Evolutionary conservation across 2,797 vertebrate species (phyloP).

Genomic region (Enteromius mattozi): DNA sequence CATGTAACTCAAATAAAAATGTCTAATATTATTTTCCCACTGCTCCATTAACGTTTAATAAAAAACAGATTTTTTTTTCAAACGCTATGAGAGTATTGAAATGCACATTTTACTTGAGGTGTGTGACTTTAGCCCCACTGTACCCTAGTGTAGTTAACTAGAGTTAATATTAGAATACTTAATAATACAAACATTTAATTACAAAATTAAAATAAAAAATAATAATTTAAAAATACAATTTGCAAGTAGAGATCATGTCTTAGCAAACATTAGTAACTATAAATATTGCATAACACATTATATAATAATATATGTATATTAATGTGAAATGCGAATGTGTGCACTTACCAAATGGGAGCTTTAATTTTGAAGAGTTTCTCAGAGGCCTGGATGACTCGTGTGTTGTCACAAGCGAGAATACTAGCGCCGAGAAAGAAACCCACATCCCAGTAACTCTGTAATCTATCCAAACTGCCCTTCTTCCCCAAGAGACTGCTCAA

Average conservation of each 20-base stretch:
- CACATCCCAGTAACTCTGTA: slow-evolving; percentile 99
- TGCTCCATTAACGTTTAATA: background rate
- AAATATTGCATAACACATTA: background rate
- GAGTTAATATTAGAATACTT: background rate
- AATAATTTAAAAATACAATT: too few relatives aligned
- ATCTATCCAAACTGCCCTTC: slow-evolving; percentile 95
- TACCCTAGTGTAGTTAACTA: background rate
- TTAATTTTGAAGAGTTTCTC: slow-evolving; percentile 98
- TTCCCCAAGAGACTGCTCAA: slow-evolving; percentile 96
- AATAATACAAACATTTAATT: background rate
- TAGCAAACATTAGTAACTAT: background rate
- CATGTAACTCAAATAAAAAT: background rate
- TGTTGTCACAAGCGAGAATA: slow-evolving; percentile 93
- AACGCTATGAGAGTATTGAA: background rate
- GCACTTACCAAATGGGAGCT: slow-evolving; percentile 91
- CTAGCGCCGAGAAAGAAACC: slow-evolving; percentile 97
- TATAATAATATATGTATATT: background rate
- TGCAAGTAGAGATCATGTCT: background rate
- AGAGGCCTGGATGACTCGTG: slow-evolving; percentile 93
- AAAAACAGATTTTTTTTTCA: background rate
- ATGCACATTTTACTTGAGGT: background rate
- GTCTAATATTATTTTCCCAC: background rate
- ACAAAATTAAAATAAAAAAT: too few relatives aligned
- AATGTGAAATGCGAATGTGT: background rate
- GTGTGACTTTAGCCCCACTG: background rate